Base-by-base conservation (phyloP, 2,888 invertebrate genomes). In the Phortica magna region DNA sequence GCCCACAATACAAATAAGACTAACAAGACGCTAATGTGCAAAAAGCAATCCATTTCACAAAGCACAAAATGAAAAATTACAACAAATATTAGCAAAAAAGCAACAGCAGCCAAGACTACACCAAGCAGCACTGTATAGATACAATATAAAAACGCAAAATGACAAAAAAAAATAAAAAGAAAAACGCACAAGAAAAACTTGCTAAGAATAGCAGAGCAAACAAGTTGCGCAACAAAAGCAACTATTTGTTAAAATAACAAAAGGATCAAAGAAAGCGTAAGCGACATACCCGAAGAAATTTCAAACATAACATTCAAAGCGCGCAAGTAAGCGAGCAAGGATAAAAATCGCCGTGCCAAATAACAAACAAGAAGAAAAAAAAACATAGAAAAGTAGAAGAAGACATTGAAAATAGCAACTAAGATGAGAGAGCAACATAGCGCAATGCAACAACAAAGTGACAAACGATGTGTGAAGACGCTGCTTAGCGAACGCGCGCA, bases 381-480 rank as follows among this genome's bases (percentile, higher is more conserved):
- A 59, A 59, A 48, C 3, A 19, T 59, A 59, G n/a, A 59, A 19
- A 59, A 59, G 7, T 1, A 17, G 17, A 59, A 59, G 7, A 59
- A 14, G 59, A 14, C n/a, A n/a, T 59, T 14, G 59, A 59, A 59
- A 59, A 59, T 59, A 59, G 19, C 59, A 59, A 19, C 59, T 7
- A 19, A 48, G 48, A 10, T 17, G 59, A n/a, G 19, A 59, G 14
- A 17, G 7, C 17, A 17, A n/a, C 59, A 57, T 7, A 14, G 48
- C n/a, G 17, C 59, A 71, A 53, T 55, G 71, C 71, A 53, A 0
- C 64, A 85, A 87, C 85, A 87, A 85, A 87, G 87, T 87, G 85
- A 85, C 87, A 87, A 85, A 85, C 85, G 85, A 85, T 85, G 85
- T 85, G 85, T 85, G 85, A 85, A 85, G 82, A 83, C 82, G 83